These are phyloP conservation scores for Axea sp. DNA, from an alignment of 2,888 invertebrate genomes.

Conservation along the genomic window DNA sequence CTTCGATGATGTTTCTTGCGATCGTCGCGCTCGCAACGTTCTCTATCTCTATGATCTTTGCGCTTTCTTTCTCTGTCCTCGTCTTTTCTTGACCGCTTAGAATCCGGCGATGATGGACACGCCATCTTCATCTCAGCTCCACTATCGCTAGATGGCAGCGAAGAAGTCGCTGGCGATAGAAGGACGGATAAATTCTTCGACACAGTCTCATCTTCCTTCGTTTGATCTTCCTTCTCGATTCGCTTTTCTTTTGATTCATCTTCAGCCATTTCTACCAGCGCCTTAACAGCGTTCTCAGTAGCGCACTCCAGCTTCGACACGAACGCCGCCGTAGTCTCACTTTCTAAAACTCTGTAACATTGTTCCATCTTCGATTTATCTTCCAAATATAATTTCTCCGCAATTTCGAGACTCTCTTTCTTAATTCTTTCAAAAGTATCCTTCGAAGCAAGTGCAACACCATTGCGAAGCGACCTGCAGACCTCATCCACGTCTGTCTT, in stretches of 20 bases:
- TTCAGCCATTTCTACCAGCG: conserved; percentile 77
- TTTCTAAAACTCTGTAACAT: conserved; percentile 70
- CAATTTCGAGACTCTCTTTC: conserved; percentile 73
- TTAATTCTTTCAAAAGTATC: conserved; percentile 73
- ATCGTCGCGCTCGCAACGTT: conserved; percentile 48
- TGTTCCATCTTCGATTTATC: conserved; percentile 68
- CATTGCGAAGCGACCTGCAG: conserved; percentile 74
- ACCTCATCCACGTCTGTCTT: conserved; percentile 78
- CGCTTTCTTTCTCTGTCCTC: conserved; percentile 66
- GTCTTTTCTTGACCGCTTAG: conserved; percentile 62
- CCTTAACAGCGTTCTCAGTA: conserved; percentile 77
- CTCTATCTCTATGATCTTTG: conserved; percentile 58
- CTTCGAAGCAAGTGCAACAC: conserved; percentile 75
- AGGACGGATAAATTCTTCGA: conserved; percentile 60
- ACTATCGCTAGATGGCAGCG: conserved; percentile 57
- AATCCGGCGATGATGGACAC: conserved; percentile 54
- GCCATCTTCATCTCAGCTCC: conserved; percentile 68
- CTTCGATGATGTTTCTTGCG: conserved; percentile 48
- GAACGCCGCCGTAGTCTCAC: conserved; percentile 73
- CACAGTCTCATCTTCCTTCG: conserved; percentile 11
- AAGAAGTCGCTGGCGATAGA: conserved; percentile 46
- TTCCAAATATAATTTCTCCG: conserved; percentile 68
- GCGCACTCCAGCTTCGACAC: conserved; percentile 75
- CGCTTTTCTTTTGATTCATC: conserved; percentile 75
- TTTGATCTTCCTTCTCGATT: conserved; percentile 60